Evolutionary conservation across 92 coral and sea anemone species (phyloP), one percentile per base, ranked within the genome.

Genomic region (Umimayanthus chanpuru): DNA sequence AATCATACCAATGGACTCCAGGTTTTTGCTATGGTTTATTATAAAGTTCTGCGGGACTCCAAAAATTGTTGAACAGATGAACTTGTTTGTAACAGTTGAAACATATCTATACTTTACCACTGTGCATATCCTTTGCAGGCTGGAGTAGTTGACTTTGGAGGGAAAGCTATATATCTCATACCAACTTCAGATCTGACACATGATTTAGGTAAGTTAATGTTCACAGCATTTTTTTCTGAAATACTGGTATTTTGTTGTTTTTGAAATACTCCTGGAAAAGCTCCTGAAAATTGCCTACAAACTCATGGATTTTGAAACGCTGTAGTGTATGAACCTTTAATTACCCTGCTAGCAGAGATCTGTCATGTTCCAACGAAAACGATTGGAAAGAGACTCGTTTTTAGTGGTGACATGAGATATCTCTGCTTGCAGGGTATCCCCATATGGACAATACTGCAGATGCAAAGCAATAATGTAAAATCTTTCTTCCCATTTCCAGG

Each of bases 101-200:
- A 61, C 26, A 20, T 5, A 25, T 16, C 55, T 39, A 38, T 68
- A 15, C 43, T 26, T 74, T 38, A 9, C 43, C 76, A 29, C 23
- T 77, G 75, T 73, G 81, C 30, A 55, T 49, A 77, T 32, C 14
- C 67, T 30, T 88, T 93, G 49, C 76, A 96, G 98, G 99, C 97
- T 88, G 98, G 96, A n/a, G 95, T 97, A 71, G 93, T 94, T 9
- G 94, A 95, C 85, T 94, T 87, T 43, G 96, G 95, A 12, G 91
- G 91, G 38, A 88, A 88, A 81, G 88, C 86, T 41, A 90, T 97
- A 83, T 97, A 95, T 77, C 92, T 97, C 3, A 91, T 97, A 72
- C 99, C 99, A 44, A 97, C 99, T 15, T 97, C 97, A 30, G 91
- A 94, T 58, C 81, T 97, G 70, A 92, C 98, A 30, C 93, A 92